Base-by-base conservation (phyloP, 2,797 vertebrate species). In the Amazonetta brasiliensis region DNA sequence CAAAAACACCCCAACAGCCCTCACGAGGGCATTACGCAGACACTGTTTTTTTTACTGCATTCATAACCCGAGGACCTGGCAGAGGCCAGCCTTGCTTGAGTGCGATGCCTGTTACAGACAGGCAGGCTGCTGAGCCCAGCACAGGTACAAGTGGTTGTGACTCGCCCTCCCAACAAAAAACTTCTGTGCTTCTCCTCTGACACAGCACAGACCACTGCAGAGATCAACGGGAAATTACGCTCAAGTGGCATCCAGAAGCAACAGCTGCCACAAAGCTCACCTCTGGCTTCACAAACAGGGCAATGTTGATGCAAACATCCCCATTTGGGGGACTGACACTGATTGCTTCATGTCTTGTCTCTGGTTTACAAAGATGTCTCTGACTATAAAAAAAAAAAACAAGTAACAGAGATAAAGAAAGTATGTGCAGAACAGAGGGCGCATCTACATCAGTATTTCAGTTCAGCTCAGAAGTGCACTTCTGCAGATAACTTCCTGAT, bases 181-280 rank as follows among this genome's bases (percentile, higher is more conserved):
- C 30, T 46, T 12, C 44, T 6, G 25, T 2, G 8, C 17, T 52
- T 13, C 46, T 14, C 5, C 54, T n/a, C 54, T 1, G 1, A 5
- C 21, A 7, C 52, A 12, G 31, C 23, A 30, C 22, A 7, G 19
- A 35, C 37, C 54, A 6, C 44, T 7, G n/a, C 54, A 11, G n/a
- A 30, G 37, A 28, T 4, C 35, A 25, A 3, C 2, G 0, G 0
- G 0, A 30, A 20, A 19, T 7, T 25, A 12, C 43, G 1, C 37
- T 30, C 30, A 3, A 12, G 21, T 1, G 7, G 13, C 67, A 2
- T 54, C 54, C 17, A 6, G 9, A 48, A 60, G 25, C 8, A 33
- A 19, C n/a, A 59, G 28, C 64, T 11, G n/a, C 21, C 4, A 26
- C 6, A 26, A 52, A 46, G 9, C 6, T 9, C 14, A 4, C 25